Conservation (phyloP, 2,888 invertebrate genomes). For the Zaprionus obscuricornis region DNA sequence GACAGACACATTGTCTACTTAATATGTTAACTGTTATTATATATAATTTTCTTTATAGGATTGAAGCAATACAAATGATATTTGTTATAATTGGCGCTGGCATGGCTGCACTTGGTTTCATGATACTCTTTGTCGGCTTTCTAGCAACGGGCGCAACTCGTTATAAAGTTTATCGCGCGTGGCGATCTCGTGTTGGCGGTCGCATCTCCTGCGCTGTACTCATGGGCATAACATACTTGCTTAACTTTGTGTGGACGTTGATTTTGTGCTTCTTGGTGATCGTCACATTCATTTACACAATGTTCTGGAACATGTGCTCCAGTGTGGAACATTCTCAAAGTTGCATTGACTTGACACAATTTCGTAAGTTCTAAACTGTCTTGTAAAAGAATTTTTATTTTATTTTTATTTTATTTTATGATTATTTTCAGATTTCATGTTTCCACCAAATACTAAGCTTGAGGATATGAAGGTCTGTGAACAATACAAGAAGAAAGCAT, state of each 20-base stretch:
- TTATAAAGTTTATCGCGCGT: slow-evolving; percentile 94
- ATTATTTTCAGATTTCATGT: slow-evolving; percentile 90
- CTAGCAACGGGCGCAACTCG: slow-evolving; percentile 97
- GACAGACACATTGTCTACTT: slow-evolving; percentile 25
- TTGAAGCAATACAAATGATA: slow-evolving; percentile 94
- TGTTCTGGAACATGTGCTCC: slow-evolving; percentile 94
- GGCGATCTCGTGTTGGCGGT: slow-evolving; percentile 95
- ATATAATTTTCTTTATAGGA: slow-evolving; percentile 84
- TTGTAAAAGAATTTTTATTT: too few relatives aligned
- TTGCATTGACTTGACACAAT: slow-evolving; percentile 95
- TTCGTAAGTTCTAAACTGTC: slow-evolving; percentile 83
- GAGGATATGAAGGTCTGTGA: slow-evolving; percentile 94
- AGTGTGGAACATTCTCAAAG: slow-evolving; percentile 87
- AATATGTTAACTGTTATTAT: background rate
- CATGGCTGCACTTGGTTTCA: slow-evolving; percentile 95
- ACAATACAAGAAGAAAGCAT: slow-evolving; percentile 91
- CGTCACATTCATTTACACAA: slow-evolving; percentile 92
- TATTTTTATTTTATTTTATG: background rate
- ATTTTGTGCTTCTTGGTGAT: slow-evolving; percentile 92
- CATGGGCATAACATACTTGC: slow-evolving; percentile 94
- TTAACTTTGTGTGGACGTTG: slow-evolving; percentile 92
- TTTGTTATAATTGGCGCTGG: slow-evolving; percentile 94
- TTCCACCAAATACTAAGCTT: slow-evolving; percentile 88
- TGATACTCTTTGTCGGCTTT: slow-evolving; percentile 95
- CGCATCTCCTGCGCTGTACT: slow-evolving; percentile 86